Evolutionary conservation across 2,888 invertebrate species (phyloP), one percentile per base, ranked within the genome.

Genomic region (Nomada fucata): DNA sequence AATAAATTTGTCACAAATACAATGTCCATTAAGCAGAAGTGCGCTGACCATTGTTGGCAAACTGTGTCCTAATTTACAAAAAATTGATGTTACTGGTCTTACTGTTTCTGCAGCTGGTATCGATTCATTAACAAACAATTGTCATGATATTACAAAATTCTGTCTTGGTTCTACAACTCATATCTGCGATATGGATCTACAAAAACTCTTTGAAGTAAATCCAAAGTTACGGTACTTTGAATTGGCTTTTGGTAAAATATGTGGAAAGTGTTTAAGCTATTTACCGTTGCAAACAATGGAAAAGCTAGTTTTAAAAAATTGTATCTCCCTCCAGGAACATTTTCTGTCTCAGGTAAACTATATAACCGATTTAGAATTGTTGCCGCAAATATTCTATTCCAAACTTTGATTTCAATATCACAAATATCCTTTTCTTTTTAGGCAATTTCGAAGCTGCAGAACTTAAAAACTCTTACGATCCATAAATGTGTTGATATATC

Each of bases 21-120:
- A 94, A 90, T 94, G 94, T 55, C 92, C 94, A 67, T 94, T 95
- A 84, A 94, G 94, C 88, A 94, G 94, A 89, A 95, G 95, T 88
- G 95, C 95, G 26, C 94, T 95, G 53, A 95, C 95, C 86, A 94
- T 95, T 18, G 92, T 95, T 76, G 95, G 95, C 88, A 95, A 95
- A 94, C 94, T 95, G 90, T 95, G 95, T 84, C 95, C 95, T 11
- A 94, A 95, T 90, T 94, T 96, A 2, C 95, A 95, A 82, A 94
- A 94, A 79, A 92, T 95, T 57, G 94, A 95, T 92, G 94, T 95
- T 55, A 88, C 90, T 2, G 94, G 94, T 26, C 94, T 95, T 92
- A 92, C 94, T 77, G 94, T 95, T 0, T 94, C 95, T 79, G 94
- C 95, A 84, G 94, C 95, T 93, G 95, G 95, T 52, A 89, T 94